A percentile compares a stretch with the other conserved stretches of the same genome.
phyloP scores from a whole-genome alignment of 2,113 vertebrate genomes.

The Tragelaphus imberbis region DNA sequence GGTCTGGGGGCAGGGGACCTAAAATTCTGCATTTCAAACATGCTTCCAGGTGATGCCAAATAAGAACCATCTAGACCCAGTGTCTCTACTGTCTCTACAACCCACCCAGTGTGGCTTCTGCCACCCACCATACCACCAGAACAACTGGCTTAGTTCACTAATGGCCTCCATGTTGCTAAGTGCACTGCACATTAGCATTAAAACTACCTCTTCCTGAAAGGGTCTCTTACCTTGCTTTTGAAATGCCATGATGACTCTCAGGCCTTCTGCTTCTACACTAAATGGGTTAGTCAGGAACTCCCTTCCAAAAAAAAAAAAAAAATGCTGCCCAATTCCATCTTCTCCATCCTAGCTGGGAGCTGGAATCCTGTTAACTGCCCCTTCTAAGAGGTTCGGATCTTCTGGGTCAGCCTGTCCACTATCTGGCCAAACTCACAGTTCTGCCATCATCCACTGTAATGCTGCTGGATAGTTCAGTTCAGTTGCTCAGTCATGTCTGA shows the following conservation, averaged over 20 bases:
- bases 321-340: not conserved
- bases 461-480: not conserved
- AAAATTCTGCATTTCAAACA: not conserved
- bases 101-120: fast-evolving
- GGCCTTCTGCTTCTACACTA: not conserved
- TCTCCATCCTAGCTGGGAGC: not conserved
- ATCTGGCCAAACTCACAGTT: not conserved
- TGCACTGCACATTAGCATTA: not conserved
- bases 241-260: not conserved
- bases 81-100: not conserved
- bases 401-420: not conserved
- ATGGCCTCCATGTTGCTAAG: not conserved
- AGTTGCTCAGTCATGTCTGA: no score
- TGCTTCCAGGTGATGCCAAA: not conserved
- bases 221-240: not conserved
- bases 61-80: not conserved
- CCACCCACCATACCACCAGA: not conserved
- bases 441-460: no score
- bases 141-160: not conserved
- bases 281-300: not conserved
- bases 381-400: not conserved
- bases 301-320: not conserved
- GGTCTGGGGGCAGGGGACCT: fast-evolving
- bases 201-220: not conserved
- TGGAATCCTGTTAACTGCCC: not conserved